phyloP scores from a whole-genome alignment of 2,888 invertebrate genomes.

The Agonum fuliginosum region DNA sequence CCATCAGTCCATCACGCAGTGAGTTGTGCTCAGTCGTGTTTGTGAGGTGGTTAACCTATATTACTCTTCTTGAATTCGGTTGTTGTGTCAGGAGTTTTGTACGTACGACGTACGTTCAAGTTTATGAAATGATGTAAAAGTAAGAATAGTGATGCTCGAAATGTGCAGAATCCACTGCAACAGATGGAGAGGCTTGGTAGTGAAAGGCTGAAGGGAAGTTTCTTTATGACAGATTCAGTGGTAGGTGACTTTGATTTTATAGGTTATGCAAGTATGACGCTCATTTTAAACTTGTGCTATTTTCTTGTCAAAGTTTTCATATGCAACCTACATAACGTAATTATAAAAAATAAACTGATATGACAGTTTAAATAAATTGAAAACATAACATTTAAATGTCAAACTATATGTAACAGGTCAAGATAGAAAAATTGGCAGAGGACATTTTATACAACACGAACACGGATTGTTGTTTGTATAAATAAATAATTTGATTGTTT shows the following conservation, averaged over 20 bases:
- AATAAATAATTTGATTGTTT: no score
- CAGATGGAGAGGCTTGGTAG: neutral
- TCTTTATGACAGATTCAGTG: neutral
- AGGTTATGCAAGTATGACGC: neutral
- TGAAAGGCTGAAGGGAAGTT: neutral
- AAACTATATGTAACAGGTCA: no score
- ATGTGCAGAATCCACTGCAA: neutral
- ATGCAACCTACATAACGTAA: no score
- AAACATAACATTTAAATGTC: no score
- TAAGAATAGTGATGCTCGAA: neutral
- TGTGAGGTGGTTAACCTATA: slow-evolving; percentile 4
- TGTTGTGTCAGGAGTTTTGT: no score
- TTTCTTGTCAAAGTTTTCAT: neutral
- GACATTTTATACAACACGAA: no score
- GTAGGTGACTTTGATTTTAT: neutral
- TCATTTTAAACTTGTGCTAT: neutral
- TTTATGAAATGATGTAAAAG: neutral
- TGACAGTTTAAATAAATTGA: no score
- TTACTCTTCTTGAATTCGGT: neutral
- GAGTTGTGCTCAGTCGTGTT: neutral
- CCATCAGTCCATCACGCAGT: neutral
- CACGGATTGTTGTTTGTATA: no score
- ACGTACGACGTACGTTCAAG: neutral
- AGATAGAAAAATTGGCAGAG: no score
- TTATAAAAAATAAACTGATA: no score